Conservation (phyloP, 2,888 invertebrate species). For the Hypercompe scribonia region DNA sequence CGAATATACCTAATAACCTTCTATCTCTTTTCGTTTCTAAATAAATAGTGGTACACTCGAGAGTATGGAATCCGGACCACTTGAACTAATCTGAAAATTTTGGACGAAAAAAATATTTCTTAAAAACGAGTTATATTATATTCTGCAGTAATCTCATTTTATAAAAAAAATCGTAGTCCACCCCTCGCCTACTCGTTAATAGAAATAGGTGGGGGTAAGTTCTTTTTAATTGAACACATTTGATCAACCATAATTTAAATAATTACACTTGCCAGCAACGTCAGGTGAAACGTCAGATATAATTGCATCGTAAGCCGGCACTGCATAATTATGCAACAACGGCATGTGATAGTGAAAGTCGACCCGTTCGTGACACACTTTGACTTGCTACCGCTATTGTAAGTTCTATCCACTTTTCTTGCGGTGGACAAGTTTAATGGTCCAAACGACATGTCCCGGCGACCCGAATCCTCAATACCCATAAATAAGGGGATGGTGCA, state of each 20-base stretch:
- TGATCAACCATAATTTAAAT: neutral
- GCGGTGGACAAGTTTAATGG: slow-evolving; percentile 48
- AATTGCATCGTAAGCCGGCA: slow-evolving; percentile 28
- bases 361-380: slow-evolving; percentile 54
- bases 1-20: too few species aligned
- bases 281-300: slow-evolving; percentile 18
- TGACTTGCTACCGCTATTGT: slow-evolving; percentile 46
- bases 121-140: too few species aligned
- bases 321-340: slow-evolving; percentile 49
- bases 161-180: too few species aligned
- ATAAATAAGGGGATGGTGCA: slow-evolving; percentile 47
- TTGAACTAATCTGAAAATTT: too few species aligned
- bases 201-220: neutral
- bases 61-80: too few species aligned
- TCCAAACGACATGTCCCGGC: slow-evolving; percentile 35
- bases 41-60: too few species aligned
- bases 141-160: too few species aligned
- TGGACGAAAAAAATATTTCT: too few species aligned
- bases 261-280: neutral
- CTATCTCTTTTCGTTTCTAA: too few species aligned
- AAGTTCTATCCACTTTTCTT: slow-evolving; percentile 45
- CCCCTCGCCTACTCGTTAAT: too few species aligned
- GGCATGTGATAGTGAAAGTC: slow-evolving; percentile 62
- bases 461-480: slow-evolving; percentile 36
- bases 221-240: neutral